A percentile compares a stretch with the other conserved stretches of the same genome.
Evolutionary conservation across 2,888 invertebrate species (phyloP).

Genomic region (Platycheirus albimanus): DNA sequence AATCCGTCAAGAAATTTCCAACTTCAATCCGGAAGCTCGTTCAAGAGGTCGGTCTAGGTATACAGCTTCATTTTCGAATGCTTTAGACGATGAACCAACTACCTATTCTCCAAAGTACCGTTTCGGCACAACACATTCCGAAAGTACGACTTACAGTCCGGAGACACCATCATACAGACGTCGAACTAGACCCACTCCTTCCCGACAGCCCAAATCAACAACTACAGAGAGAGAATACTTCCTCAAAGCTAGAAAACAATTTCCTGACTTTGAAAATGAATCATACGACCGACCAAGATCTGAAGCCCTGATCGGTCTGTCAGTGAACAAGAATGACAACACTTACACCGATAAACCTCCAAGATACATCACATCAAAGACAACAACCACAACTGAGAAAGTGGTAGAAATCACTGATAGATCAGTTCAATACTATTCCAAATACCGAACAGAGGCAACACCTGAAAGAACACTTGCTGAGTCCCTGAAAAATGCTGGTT

Average conservation of each 20-base stretch:
- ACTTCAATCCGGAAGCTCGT: slow-evolving; percentile 73
- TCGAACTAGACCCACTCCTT: slow-evolving; percentile 50
- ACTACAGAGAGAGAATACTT: slow-evolving; percentile 75
- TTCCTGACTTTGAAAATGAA: slow-evolving; percentile 56
- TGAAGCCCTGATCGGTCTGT: slow-evolving; percentile 78
- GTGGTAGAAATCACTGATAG: slow-evolving; percentile 78
- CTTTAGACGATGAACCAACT: slow-evolving; percentile 80
- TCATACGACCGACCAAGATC: slow-evolving; percentile 77
- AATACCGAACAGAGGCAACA: slow-evolving; percentile 79
- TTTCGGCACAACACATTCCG: slow-evolving; percentile 71
- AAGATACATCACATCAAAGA: slow-evolving; percentile 72
- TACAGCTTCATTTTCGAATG: slow-evolving; percentile 78
- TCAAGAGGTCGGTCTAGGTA: slow-evolving; percentile 81
- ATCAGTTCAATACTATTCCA: slow-evolving; percentile 80
- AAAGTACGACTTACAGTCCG: slow-evolving; percentile 55
- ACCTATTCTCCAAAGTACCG: slow-evolving; percentile 81
- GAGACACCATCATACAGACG: slow-evolving; percentile 53
- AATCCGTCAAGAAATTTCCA: slow-evolving; percentile 39
- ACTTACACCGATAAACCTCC: slow-evolving; percentile 75
- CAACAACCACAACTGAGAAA: slow-evolving; percentile 67
- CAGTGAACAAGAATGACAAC: slow-evolving; percentile 77
- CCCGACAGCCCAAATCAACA: slow-evolving; percentile 66
- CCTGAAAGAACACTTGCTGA: slow-evolving; percentile 79
- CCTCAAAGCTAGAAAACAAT: slow-evolving; percentile 76
- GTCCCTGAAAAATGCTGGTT: slow-evolving; percentile 80